Evolutionary conservation across 92 coral and sea anemone species (phyloP).

Genomic region (Palythoa grandiflora): DNA sequence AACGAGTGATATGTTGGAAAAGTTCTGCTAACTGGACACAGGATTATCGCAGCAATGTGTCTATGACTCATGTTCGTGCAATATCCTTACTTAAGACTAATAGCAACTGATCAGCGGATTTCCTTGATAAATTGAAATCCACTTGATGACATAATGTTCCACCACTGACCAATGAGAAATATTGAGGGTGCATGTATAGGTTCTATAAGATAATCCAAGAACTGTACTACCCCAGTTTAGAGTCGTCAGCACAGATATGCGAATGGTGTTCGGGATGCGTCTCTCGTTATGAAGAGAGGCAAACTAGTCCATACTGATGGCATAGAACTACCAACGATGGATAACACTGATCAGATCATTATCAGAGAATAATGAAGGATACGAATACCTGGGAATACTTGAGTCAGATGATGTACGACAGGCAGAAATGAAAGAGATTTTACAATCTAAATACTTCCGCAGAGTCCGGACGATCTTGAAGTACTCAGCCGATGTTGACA

Average conservation of each 20-base stretch:
- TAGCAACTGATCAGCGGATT: too few species aligned
- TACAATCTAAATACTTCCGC: background rate
- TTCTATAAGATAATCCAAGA: too few species aligned
- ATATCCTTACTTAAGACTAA: background rate
- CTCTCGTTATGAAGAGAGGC: background rate
- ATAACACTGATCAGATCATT: background rate
- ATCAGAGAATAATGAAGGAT: background rate
- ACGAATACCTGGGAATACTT: background rate
- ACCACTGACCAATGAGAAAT: too few species aligned
- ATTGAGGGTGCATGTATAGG: too few species aligned
- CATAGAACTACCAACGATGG: background rate
- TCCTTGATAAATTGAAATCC: too few species aligned
- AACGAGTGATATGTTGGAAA: conserved; percentile 37
- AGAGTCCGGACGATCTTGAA: background rate
- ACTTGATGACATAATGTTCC: too few species aligned
- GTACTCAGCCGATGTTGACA: background rate
- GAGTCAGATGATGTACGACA: background rate
- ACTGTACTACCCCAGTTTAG: too few species aligned
- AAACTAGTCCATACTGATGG: background rate
- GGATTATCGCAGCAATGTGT: background rate
- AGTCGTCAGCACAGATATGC: background rate
- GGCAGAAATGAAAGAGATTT: background rate
- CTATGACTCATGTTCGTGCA: background rate
- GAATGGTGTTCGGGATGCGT: background rate
- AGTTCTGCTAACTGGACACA: background rate